A percentile compares a stretch with the other conserved stretches of the same genome.
Conservation (phyloP, 2,797 vertebrate species). For the Rhinophrynus dorsalis region DNA sequence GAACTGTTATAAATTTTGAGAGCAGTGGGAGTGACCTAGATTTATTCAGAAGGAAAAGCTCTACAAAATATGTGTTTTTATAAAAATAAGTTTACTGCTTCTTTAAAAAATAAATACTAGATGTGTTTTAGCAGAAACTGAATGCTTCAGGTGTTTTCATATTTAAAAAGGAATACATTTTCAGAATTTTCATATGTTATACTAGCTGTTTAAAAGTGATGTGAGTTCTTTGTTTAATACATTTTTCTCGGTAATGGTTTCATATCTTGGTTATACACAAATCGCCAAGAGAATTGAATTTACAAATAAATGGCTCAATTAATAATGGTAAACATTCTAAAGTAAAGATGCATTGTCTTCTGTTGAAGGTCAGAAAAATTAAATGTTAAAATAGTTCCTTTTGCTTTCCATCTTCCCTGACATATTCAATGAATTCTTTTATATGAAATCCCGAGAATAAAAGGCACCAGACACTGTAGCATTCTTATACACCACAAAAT, state of each 20-base stretch:
- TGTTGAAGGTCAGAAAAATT: neutral
- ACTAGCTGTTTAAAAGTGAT: neutral
- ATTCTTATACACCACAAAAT: neutral
- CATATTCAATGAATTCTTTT: neutral
- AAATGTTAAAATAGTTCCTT: neutral
- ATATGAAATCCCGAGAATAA: neutral
- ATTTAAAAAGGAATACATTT: neutral
- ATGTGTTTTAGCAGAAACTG: no score
- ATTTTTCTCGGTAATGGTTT: neutral
- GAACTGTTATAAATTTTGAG: no score
- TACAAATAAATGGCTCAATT: constrained; percentile 6
- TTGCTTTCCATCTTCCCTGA: neutral
- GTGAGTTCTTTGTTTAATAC: neutral
- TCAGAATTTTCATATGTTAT: neutral
- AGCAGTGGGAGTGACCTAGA: no score
- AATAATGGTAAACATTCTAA: neutral
- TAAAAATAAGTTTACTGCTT: no score
- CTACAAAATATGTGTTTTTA: no score
- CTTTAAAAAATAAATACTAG: no score
- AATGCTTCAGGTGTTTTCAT: neutral
- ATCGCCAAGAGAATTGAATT: neutral
- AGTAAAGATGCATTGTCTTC: neutral
- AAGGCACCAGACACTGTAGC: neutral
- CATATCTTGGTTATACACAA: neutral
- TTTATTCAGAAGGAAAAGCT: no score